Evolutionary conservation across 2,113 vertebrate genomes (phyloP), one percentile per base, ranked within the genome.

Genomic region (Motacilla tschutschensis): DNA sequence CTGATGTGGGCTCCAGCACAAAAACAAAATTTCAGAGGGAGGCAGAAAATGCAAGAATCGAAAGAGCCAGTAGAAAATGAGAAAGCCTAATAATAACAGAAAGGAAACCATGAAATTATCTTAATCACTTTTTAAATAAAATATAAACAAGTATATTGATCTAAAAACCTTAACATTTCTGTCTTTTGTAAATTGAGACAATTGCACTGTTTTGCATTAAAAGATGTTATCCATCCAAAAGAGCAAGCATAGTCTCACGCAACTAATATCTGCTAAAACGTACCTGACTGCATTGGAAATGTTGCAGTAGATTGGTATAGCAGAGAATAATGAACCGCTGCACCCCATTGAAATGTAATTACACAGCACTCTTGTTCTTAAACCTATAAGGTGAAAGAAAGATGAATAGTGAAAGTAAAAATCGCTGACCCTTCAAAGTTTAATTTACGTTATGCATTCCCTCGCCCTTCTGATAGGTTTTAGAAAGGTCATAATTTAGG

Each of bases 401-500:
- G 98, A 99, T 99, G 98, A 99, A 99, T 98, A 98, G 98, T 97
- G 97, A 98, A 98, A 98, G 98, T 98, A 98, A 98, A 98, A 99
- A 98, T 96, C 98, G 97, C 97, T 99, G 98, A 99, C 98, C 98
- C 98, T 98, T 98, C 98, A 98, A 98, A 98, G 98, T 99, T 99
- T 98, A 98, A 99, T 99, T 99, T 99, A 98, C 97, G 97, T 97
- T 98, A 97, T 97, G 98, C 97, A 98, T 98, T 98, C 96, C 94
- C 97, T 98, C 97, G 98, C 96, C 97, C 97, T 98, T 98, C 97
- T 98, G 98, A 98, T 98, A 97, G 98, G 96, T 96, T 98, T 97
- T 97, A 98, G 98, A 99, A 98, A 99, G 98, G 98, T 99, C 98
- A 99, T 99, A 98, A 99, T 99, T 98, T 98, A 98, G 98, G 98